A percentile compares a stretch with the other conserved stretches of the same genome.
These are phyloP conservation scores for Meteorus cinctellus DNA, from an alignment of 2,888 invertebrate genomes.

Conservation along the genomic window DNA sequence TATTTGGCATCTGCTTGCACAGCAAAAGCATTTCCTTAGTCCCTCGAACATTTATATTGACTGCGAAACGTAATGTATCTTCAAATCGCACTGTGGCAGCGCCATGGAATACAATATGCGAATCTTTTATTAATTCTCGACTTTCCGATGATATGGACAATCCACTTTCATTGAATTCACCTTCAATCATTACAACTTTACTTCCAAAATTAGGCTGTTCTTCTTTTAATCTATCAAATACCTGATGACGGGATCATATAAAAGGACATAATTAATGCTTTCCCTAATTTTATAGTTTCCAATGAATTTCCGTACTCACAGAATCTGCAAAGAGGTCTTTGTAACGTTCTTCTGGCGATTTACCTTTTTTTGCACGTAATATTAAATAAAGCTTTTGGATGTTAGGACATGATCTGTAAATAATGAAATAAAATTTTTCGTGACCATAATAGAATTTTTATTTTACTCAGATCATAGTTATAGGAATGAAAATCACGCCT, in stretches of 20 bases:
- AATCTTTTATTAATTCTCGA: constrained; percentile 75
- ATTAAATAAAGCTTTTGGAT: constrained; percentile 67
- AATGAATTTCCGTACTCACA: constrained; percentile 57
- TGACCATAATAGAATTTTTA: constrained; percentile 17
- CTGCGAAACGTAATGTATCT: constrained; percentile 79
- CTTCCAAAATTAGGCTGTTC: constrained; percentile 73
- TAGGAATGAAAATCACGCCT: too few species aligned
- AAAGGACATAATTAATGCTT: constrained; percentile 33
- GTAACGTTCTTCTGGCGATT: constrained; percentile 63
- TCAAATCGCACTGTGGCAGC: constrained; percentile 86
- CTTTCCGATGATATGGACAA: constrained; percentile 75
- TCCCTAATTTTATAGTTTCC: constrained; percentile 17
- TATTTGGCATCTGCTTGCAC: constrained; percentile 79
- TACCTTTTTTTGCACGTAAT: constrained; percentile 70
- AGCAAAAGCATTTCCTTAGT: constrained; percentile 79
- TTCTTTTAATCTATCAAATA: constrained; percentile 74
- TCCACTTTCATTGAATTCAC: constrained; percentile 74
- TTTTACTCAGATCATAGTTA: background rate
- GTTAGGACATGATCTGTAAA: constrained; percentile 64
- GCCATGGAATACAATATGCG: constrained; percentile 82
- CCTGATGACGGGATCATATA: constrained; percentile 62
- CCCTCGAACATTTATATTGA: constrained; percentile 82
- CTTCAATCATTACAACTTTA: constrained; percentile 77
- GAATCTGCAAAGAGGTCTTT: constrained; percentile 68
- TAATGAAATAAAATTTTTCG: background rate